Evolutionary conservation across 1,140 invertebrate species (phyloP).

Genomic region (Watersipora subatra): DNA sequence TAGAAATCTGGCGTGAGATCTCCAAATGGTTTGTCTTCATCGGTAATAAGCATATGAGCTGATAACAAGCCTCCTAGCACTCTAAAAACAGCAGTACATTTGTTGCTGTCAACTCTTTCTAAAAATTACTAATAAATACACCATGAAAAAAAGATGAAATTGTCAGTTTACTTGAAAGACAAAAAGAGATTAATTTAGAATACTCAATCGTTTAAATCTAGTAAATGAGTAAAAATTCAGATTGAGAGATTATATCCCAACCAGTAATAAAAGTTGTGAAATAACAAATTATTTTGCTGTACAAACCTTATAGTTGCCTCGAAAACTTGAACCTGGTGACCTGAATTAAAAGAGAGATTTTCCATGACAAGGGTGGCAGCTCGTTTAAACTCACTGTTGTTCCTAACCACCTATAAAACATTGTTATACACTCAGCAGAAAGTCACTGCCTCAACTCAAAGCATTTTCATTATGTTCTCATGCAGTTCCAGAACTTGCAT

Average conservation of each 20-base stretch:
- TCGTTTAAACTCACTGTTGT: slow-evolving; percentile 48
- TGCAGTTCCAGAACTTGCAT: too few relatives aligned
- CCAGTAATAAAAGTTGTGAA: background rate
- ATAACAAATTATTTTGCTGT: background rate
- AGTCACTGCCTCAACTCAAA: too few relatives aligned
- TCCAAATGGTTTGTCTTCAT: slow-evolving; percentile 48
- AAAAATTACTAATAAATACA: slow-evolving; percentile 6
- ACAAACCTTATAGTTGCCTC: slow-evolving; percentile 53
- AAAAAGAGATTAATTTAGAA: too few relatives aligned
- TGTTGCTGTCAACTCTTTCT: slow-evolving; percentile 3
- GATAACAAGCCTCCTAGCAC: slow-evolving; percentile 53
- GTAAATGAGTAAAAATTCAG: background rate
- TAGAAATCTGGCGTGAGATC: slow-evolving; percentile 47
- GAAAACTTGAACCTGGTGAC: slow-evolving; percentile 56
- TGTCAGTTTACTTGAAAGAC: too few relatives aligned
- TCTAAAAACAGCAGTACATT: slow-evolving; percentile 28
- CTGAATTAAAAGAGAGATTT: slow-evolving; percentile 51
- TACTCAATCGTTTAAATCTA: too few relatives aligned
- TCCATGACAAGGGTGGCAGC: slow-evolving; percentile 51
- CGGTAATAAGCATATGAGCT: slow-evolving; percentile 53
- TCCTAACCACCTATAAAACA: slow-evolving; percentile 41
- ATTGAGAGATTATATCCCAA: too few relatives aligned
- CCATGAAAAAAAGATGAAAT: too few relatives aligned
- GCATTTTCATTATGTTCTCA: too few relatives aligned
- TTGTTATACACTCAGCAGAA: too few relatives aligned